Base-by-base conservation (phyloP, 2,888 invertebrate species). In the Pachycephus smyrnensis region DNA sequence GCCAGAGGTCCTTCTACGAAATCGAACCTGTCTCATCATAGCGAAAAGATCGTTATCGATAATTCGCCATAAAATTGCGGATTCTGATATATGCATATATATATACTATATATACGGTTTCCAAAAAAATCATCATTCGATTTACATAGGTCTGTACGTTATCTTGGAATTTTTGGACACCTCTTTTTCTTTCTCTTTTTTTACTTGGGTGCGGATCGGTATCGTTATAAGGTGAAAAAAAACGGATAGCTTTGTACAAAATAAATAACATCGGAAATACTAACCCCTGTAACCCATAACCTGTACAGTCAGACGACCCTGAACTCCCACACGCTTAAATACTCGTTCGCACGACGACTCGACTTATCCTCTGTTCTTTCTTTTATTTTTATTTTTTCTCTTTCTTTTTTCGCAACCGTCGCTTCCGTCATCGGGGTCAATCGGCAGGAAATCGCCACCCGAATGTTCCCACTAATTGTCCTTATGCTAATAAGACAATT, bases 401-500 rank as follows among this genome's bases (percentile, higher is more conserved):
- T 84, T 87, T 86, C 88, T 88, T 89, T 90, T 89, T 87, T 86
- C 76, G 79, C 79, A 81, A 80, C 37, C 86, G 85, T 87, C 87
- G 88, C 86, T 89, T 91, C 91, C 90, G 90, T 86, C 86, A 87
- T 79, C 79, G 78, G 69, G 73, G 79, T 78, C 81, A 90, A 78
- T 80, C 84, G 83, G 82, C 91, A 91, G 91, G 91, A 91, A 91
- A 89, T 87, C 88, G 88, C 86, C 86, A 86, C 83, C 87, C 88
- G 87, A 90, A 89, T 88, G 89, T 88, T 90, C 89, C 86, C 89
- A 89, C 85, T 90, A 88, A 91, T 91, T 91, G 89, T 91, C 86
- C 88, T 83, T 85, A 91, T 91, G 91, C 81, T 91, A 91, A 91
- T 90, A 81, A 81, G 83, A 15, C 15, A 40, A 37, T 37, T 15